These are phyloP conservation scores for Cladorhizidae sp. DNA, from an alignment of 37 sponge, comb jelly and placozoan species.

Conservation along the genomic window DNA sequence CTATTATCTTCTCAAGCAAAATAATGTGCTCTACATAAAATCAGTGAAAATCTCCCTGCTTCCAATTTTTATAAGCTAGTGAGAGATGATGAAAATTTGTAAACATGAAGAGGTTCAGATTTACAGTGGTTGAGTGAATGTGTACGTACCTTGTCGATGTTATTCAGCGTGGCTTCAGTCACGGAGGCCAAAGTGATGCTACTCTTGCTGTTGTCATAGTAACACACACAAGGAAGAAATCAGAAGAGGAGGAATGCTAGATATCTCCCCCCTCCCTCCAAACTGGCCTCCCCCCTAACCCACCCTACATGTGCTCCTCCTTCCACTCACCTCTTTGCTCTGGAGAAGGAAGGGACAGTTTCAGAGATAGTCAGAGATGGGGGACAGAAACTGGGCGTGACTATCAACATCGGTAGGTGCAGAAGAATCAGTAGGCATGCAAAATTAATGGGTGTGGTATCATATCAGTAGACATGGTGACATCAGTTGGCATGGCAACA, in stretches of 20 bases:
- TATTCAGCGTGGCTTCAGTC: conserved; percentile 16
- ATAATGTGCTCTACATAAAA: no score
- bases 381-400: conserved; percentile 33
- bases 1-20: no score
- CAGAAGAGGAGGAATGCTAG: background rate
- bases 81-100: no score
- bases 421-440: background rate
- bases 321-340: conserved; percentile 32
- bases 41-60: no score
- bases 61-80: no score
- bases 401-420: conserved; percentile 2
- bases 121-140: no score
- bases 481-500: no score
- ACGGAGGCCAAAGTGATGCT: conserved; percentile 24
- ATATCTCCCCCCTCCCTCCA: background rate
- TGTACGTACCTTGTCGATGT: conserved; percentile 26
- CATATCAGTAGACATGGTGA: no score
- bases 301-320: no score
- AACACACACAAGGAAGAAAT: background rate
- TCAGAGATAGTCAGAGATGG: conserved; percentile 13
- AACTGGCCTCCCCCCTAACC: background rate
- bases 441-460: no score
- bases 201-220: background rate
- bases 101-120: no score
- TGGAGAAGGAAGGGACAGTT: background rate